Conservation (phyloP, 2,797 vertebrate genomes). For the Malacoraja senta region DNA sequence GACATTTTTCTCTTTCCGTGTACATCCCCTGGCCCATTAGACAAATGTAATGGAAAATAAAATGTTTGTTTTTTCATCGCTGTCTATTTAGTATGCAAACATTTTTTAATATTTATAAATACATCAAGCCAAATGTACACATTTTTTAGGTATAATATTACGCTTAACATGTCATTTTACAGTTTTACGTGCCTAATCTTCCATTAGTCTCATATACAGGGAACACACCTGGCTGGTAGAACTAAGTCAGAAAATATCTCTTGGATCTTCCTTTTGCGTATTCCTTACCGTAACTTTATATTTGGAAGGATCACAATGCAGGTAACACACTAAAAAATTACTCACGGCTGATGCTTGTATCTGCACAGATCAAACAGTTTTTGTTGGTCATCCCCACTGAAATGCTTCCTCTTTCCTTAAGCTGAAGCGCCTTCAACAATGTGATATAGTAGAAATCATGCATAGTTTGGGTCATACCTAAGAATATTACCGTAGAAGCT, state of each 20-base stretch:
- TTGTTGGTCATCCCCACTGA: no score
- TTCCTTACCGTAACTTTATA: no score
- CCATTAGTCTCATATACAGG: neutral
- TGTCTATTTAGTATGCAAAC: neutral
- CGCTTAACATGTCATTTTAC: neutral
- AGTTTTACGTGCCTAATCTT: neutral
- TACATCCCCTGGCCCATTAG: neutral
- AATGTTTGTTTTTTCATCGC: neutral
- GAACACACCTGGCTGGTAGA: neutral
- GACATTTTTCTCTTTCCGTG: neutral
- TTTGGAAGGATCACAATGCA: no score
- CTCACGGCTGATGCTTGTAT: no score
- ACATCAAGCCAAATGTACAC: neutral
- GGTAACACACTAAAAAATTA: no score
- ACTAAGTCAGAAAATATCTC: neutral
- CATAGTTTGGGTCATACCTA: no score
- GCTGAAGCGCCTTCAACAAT: no score
- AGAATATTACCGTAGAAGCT: no score
- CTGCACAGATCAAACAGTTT: no score
- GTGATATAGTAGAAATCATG: no score
- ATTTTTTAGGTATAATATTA: neutral
- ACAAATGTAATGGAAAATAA: neutral
- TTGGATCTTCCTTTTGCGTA: neutral
- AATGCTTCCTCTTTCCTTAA: no score
- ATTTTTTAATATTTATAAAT: neutral